Base-by-base conservation (phyloP, 2,113 vertebrate genomes). In the Mormyrus iriodes region DNA sequence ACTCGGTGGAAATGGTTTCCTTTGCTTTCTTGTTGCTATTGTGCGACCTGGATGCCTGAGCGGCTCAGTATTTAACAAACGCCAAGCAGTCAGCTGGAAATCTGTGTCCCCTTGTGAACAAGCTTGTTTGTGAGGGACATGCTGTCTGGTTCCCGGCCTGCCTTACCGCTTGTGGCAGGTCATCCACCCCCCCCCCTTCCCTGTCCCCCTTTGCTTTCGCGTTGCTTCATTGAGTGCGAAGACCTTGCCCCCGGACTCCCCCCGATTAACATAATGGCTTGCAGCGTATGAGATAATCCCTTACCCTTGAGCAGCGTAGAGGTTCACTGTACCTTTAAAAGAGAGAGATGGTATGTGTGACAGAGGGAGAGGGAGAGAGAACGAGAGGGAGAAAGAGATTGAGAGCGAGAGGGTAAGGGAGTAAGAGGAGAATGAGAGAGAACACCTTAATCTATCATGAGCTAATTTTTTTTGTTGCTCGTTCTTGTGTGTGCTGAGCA, bases 401-500 rank as follows among this genome's bases (percentile, higher is more conserved):
- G 90, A 88, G 91, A 90, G 88, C 91, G 93, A 90, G 93, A 92
- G 90, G 85, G 92, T 94, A 91, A 89, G 92, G 92, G 52, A 84
- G 53, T 69, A 88, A 89, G 87, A 92, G 92, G 91, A 90, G 89
- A 92, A 91, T 90, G 91, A 92, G 90, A 90, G 90, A 92, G 92
- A 89, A 90, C 92, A 93, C 92, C 91, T 91, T 93, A 93, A 92
- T 94, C 91, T 92, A 92, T 94, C 90, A 93, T 90, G 61, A 90
- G 92, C 88, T 93, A 90, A 89, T 93, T 91, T 93, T 93, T 87
- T 92, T 90, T 58, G 21, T 88, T 17, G 15, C 15, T 94, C 90
- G 92, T 92, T 94, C 90, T 91, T 91, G 85, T 90, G 90, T 90
- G 90, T 91, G 91, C 91, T 92, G 93, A 94, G 92, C 93, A 94